Conservation (phyloP, 2,113 vertebrate genomes). For the Budorcas taxicolor region DNA sequence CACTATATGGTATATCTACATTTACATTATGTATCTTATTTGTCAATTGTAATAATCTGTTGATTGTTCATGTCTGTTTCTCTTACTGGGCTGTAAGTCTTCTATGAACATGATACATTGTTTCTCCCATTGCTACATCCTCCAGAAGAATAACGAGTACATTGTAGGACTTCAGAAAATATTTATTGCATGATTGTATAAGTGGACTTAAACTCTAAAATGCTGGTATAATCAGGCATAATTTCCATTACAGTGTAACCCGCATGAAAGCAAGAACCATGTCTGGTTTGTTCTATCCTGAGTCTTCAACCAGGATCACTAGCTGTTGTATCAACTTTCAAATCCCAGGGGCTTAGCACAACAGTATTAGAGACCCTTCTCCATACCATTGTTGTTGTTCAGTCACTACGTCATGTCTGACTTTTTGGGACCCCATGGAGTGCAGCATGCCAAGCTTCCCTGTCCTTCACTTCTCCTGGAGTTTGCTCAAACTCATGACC, state of each 20-base stretch:
- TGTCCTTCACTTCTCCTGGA: not conserved
- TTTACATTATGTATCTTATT: not conserved
- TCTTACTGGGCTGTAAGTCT: not conserved
- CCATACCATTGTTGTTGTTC: not conserved
- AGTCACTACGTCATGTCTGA: not conserved
- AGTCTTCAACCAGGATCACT: not conserved
- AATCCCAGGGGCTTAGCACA: not conserved
- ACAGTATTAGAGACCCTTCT: not conserved
- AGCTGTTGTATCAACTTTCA: not conserved
- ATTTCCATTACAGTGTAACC: not conserved
- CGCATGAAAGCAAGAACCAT: not conserved
- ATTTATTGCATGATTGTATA: not conserved
- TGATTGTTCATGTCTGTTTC: not conserved
- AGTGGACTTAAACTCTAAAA: not conserved
- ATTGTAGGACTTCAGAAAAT: not conserved
- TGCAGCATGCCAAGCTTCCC: not conserved
- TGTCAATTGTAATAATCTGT: not conserved
- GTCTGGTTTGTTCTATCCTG: not conserved
- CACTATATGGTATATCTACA: too few species aligned
- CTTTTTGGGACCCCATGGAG: not conserved
- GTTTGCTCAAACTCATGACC: not conserved
- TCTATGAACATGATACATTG: not conserved
- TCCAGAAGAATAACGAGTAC: not conserved
- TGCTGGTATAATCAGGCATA: not conserved
- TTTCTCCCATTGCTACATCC: not conserved